A percentile compares a stretch with the other conserved stretches of the same genome.
phyloP scores from a whole-genome alignment of 2,797 vertebrate genomes.

The Columba guinea region DNA sequence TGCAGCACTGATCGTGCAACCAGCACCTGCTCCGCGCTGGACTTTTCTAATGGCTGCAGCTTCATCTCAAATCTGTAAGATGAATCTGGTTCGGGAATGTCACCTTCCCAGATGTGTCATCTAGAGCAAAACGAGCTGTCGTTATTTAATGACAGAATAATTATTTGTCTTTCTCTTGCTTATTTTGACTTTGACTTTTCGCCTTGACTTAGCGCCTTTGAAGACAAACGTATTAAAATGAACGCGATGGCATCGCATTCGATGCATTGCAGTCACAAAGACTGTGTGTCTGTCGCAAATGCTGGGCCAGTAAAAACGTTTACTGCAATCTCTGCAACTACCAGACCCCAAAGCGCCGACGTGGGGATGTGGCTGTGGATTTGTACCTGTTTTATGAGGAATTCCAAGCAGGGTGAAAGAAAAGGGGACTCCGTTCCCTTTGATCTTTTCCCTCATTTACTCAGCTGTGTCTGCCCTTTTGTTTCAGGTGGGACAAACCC shows the following conservation, averaged over 20 bases:
- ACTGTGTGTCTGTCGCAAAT: neutral
- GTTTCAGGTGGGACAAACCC: neutral
- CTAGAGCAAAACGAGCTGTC: neutral
- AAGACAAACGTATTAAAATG: neutral
- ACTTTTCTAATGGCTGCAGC: neutral
- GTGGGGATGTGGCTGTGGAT: neutral
- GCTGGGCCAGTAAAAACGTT: neutral
- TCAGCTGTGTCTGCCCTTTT: neutral
- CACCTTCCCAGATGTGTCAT: neutral
- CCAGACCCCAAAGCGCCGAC: neutral
- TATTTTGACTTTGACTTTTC: neutral
- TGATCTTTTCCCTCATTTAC: slow-evolving; percentile 54
- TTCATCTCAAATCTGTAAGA: neutral
- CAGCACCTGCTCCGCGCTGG: neutral
- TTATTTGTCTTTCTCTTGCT: neutral
- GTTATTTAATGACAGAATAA: neutral
- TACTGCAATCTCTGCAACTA: neutral
- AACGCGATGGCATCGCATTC: neutral
- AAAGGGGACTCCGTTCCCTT: slow-evolving; percentile 56
- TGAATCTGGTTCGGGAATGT: neutral
- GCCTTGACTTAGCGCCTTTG: neutral
- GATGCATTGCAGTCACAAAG: neutral
- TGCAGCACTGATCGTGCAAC: neutral
- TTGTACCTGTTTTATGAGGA: neutral
- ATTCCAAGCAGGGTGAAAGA: neutral